Conservation (phyloP, 2,888 invertebrate genomes). For the Hydrotaea cyrtoneurina region DNA sequence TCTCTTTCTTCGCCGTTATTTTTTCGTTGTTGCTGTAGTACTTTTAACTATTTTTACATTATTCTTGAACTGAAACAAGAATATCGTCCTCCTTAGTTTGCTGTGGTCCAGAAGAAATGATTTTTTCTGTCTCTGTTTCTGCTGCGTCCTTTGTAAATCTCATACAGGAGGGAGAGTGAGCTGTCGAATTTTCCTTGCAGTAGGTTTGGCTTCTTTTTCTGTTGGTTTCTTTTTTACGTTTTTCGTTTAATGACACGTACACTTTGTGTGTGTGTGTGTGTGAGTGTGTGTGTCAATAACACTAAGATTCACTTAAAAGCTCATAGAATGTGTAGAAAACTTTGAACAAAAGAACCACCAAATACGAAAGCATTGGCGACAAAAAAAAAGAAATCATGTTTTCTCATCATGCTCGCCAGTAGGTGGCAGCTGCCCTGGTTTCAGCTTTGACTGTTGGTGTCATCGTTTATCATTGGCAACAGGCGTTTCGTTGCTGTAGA, state of each 20-base stretch:
- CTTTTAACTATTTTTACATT: not conserved
- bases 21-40: too few species aligned
- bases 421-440: not conserved
- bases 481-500: conserved; percentile 18
- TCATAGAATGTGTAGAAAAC: conserved; percentile 5
- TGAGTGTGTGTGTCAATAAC: conserved; percentile 50
- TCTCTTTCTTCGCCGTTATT: not conserved
- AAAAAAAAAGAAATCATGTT: not conserved
- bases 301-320: conserved; percentile 48
- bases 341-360: not conserved
- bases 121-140: too few species aligned
- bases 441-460: not conserved
- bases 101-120: not conserved
- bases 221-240: not conserved
- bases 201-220: not conserved
- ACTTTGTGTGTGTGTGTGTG: too few species aligned
- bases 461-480: conserved; percentile 49
- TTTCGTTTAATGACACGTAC: conserved; percentile 26
- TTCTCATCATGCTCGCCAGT: not conserved
- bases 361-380: too few species aligned
- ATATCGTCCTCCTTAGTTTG: not conserved
- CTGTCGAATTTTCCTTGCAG: not conserved
- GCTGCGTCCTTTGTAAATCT: not conserved
- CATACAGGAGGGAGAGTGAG: not conserved
- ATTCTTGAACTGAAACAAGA: not conserved